phyloP scores from a whole-genome alignment of 2,888 invertebrate species.

The Pelosia muscerda region DNA sequence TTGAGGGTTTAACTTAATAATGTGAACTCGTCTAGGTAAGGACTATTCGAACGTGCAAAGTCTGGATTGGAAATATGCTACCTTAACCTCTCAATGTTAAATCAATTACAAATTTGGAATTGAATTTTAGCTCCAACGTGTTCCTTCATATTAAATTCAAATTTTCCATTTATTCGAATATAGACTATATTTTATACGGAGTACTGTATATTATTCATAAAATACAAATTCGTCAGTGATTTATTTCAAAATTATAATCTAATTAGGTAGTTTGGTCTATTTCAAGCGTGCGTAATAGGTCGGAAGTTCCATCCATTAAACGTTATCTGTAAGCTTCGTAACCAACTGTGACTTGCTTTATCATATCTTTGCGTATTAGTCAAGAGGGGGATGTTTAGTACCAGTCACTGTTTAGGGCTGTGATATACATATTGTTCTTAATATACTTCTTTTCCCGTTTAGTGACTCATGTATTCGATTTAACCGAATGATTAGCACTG shows the following conservation, averaged over 20 bases:
- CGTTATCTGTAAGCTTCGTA: conserved; percentile 7
- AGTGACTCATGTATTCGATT: not conserved
- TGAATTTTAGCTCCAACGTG: not conserved
- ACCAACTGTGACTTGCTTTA: not conserved
- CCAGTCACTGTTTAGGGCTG: not conserved
- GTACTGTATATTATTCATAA: not conserved
- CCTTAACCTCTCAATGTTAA: not conserved
- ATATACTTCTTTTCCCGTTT: too few relatives aligned
- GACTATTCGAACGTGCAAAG: not conserved
- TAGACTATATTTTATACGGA: not conserved
- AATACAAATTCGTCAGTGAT: not conserved
- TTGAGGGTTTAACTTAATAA: not conserved
- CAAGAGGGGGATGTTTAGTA: not conserved
- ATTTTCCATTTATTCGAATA: not conserved
- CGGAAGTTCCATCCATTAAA: conserved; percentile 8
- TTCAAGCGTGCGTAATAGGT: conserved; percentile 1
- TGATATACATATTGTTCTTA: not conserved
- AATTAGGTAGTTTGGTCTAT: not conserved
- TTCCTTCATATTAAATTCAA: not conserved
- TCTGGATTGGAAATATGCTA: not conserved
- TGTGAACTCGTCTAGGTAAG: not conserved
- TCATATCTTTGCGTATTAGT: not conserved
- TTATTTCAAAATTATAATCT: not conserved
- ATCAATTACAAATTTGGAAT: not conserved
- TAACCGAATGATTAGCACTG: not conserved